phyloP scores from a whole-genome alignment of 2,113 vertebrate genomes.

The Rhabdornis inornatus region DNA sequence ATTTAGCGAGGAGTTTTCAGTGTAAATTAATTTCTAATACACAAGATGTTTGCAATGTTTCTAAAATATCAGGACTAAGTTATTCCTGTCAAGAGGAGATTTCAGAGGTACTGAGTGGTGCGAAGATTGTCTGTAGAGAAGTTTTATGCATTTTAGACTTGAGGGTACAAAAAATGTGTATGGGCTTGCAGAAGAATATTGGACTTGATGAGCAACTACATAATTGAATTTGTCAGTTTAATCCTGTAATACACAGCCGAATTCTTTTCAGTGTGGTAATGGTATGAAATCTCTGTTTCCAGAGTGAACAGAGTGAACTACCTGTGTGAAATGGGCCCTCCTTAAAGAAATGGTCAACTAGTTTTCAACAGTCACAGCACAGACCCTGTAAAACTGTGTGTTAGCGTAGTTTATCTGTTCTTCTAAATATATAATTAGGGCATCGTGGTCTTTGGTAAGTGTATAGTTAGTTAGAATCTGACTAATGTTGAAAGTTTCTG shows the following conservation, averaged over 20 bases:
- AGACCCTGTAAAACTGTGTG: neutral
- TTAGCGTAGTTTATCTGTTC: neutral
- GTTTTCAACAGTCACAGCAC: neutral
- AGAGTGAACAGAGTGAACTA: fast-evolving
- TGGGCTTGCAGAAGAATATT: neutral
- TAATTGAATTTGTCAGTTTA: neutral
- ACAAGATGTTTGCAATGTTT: neutral
- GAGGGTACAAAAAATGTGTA: neutral
- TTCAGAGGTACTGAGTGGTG: neutral
- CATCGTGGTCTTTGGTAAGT: neutral
- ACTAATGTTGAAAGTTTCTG: neutral
- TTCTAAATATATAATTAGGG: neutral
- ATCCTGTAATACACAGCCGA: neutral
- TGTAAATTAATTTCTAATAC: neutral
- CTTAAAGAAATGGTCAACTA: neutral
- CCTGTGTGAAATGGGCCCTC: neutral
- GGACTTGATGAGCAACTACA: neutral
- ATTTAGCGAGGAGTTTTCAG: neutral
- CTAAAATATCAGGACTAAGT: neutral
- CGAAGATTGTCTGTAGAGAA: neutral
- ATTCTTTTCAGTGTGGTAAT: neutral
- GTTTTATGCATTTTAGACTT: neutral
- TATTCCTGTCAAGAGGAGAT: neutral
- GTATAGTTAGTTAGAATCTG: neutral
- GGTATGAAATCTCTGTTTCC: neutral